Base-by-base conservation (phyloP, 1,140 invertebrate genomes). In the Dendroctonus ponderosae region DNA sequence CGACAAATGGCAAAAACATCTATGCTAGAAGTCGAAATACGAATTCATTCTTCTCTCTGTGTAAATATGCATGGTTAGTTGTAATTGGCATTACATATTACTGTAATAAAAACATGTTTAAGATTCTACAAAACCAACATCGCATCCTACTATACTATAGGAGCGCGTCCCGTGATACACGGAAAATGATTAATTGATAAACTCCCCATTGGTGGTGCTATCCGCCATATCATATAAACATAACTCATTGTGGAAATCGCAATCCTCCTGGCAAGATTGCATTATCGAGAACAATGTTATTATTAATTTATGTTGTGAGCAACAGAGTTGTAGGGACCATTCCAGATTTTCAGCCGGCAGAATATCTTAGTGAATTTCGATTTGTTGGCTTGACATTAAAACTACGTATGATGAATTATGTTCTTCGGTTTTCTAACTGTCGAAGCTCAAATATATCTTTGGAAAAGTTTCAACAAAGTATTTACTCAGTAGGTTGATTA, bases 211-310 rank as follows among this genome's bases (percentile, higher is more conserved):
- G 48, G 48, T 49, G 49, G 39, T 42, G 59, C 48, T 62, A 50
- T 52, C 59, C 52, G 43, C 59, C 49, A 39, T 51, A 62, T 62
- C 59, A 62, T 52, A 62, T 52, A 52, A 40, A 26, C 12, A 62
- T 62, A 62, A 62, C 15, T 62, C 49, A 62, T 62, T 51, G 11
- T 15, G 9, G 48, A 42, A 58, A 62, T 62, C 59, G 59, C 48
- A 62, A 62, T 62, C 37, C 59, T 41, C 59, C 3, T 62, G 12
- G 39, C 48, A 52, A 51, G 48, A 52, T 62, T 62, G 59, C 59
- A 62, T 62, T 62, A 62, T 62, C 59, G 59, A 49, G 44, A 50
- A 62, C 59, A 62, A 62, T 62, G 59, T 62, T 62, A 62, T 61
- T 61, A 61, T 62, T 62, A 62, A 62, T 62, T 59, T 59, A 59